Conservation (phyloP, 2,797 vertebrate species). For the Sebastes cheni region DNA sequence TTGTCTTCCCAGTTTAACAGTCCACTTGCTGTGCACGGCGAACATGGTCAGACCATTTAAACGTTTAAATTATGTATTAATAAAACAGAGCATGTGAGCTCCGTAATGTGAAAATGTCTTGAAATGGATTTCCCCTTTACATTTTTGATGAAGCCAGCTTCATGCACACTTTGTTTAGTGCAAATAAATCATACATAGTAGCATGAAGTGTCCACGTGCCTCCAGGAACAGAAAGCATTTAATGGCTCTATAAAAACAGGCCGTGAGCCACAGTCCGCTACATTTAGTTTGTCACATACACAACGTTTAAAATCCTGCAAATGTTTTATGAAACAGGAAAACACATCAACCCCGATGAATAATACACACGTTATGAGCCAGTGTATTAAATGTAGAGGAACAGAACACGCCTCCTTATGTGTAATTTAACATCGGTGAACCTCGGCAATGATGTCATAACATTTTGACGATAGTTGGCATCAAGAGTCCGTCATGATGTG, state of each 20-base stretch:
- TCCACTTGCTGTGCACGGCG: not conserved
- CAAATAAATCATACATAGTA: conserved; percentile 5
- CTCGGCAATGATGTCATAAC: not conserved
- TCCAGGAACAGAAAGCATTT: not conserved
- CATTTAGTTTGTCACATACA: not conserved
- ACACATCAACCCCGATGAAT: no score
- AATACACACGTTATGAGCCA: no score
- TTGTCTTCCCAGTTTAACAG: not conserved
- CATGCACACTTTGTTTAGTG: not conserved
- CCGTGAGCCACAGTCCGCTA: not conserved
- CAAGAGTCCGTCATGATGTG: not conserved
- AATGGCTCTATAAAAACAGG: not conserved
- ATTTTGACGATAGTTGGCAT: not conserved
- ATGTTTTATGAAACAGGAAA: no score
- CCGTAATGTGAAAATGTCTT: not conserved
- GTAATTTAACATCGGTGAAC: no score
- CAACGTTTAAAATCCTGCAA: not conserved
- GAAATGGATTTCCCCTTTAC: not conserved
- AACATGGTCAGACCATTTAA: not conserved
- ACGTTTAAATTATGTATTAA: not conserved
- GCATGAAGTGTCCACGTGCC: not conserved
- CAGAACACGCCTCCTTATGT: no score
- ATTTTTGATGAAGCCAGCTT: conserved; percentile 10
- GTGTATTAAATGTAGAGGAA: no score
- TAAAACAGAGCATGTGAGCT: not conserved